Evolutionary conservation across 1,140 invertebrate genomes (phyloP).

Genomic region (Solen grandis): DNA sequence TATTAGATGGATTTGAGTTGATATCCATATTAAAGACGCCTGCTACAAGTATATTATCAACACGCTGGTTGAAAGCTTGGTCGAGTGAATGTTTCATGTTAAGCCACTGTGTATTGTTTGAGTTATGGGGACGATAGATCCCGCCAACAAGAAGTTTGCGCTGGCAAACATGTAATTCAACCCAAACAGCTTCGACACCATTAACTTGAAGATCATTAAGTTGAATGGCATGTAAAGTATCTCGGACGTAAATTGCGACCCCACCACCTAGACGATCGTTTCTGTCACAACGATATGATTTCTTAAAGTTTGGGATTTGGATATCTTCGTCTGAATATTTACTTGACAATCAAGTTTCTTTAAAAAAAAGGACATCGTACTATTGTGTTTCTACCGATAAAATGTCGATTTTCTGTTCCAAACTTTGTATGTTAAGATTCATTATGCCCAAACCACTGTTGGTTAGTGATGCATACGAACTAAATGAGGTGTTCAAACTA

Average conservation of each 20-base stretch:
- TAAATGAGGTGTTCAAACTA: neutral
- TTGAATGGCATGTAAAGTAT: neutral
- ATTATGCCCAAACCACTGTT: conserved; percentile 10
- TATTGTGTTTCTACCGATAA: conserved; percentile 10
- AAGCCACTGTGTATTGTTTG: conserved; percentile 4
- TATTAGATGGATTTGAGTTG: neutral
- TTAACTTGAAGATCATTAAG: neutral
- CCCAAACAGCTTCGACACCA: conserved; percentile 7
- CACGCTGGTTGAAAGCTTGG: conserved; percentile 1
- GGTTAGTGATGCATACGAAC: neutral
- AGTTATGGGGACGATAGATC: conserved; percentile 11
- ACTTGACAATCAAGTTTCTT: conserved; percentile 11
- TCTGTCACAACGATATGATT: conserved; percentile 15
- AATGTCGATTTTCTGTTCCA: conserved; percentile 4
- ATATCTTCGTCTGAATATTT: neutral
- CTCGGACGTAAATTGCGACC: conserved; percentile 17
- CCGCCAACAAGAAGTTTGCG: neutral
- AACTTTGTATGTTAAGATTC: conserved; percentile 29
- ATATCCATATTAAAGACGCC: conserved; percentile 21
- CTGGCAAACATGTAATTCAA: neutral
- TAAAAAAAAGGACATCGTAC: conserved; percentile 20
- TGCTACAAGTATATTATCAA: conserved; percentile 4
- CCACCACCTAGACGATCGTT: conserved; percentile 9
- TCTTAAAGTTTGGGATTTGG: conserved; percentile 13
- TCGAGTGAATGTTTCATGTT: conserved; percentile 9